Base-by-base conservation (phyloP, 1,140 invertebrate species). In the Tetramorium parvispinum region DNA sequence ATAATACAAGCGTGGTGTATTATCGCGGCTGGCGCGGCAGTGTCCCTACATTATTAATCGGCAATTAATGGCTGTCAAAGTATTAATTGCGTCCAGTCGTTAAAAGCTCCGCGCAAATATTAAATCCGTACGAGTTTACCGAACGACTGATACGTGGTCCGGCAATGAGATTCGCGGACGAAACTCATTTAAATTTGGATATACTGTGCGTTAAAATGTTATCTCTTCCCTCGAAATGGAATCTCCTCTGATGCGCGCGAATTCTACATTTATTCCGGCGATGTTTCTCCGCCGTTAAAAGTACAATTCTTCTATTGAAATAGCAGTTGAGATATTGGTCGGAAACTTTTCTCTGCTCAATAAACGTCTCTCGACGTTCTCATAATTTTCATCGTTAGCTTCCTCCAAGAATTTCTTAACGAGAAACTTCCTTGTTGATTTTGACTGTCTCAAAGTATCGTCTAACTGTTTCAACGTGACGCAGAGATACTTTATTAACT, bases 1-100 rank as follows among this genome's bases (percentile, higher is more conserved):
- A 73, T 73, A 70, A 81, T 81, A 71, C 18, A 37, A 46, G 24
- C 51, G n/a, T 53, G 18, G 71, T 59, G 53, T 37, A 73, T 82
- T 73, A 73, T 82, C 61, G 32, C 32, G 32, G 59, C 63, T n/a
- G 16, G 61, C 27, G 24, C 27, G 66, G 40, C 40, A 27, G 32
- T 21, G 37, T 73, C 8, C 32, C 24, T 75, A 32, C 51, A 83
- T 83, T 83, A 83, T 83, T 83, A 83, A 83, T 73, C 79, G 53
- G 27, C 68, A 83, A 83, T 75, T 83, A 73, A 83, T 83, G 40
- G 40, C 53, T 75, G 40, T 83, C 68, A 73, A 83, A 83, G 66
- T 83, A 83, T 83, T 83, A 83, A 83, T 83, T 83, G 68, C 55
- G 53, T 3, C 53, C 53, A 61, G 24, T 70, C 46, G 78, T 71